A percentile compares a stretch with the other conserved stretches of the same genome.
These are phyloP conservation scores for Drosophila mimica DNA, from an alignment of 2,888 invertebrate species.

Conservation along the genomic window DNA sequence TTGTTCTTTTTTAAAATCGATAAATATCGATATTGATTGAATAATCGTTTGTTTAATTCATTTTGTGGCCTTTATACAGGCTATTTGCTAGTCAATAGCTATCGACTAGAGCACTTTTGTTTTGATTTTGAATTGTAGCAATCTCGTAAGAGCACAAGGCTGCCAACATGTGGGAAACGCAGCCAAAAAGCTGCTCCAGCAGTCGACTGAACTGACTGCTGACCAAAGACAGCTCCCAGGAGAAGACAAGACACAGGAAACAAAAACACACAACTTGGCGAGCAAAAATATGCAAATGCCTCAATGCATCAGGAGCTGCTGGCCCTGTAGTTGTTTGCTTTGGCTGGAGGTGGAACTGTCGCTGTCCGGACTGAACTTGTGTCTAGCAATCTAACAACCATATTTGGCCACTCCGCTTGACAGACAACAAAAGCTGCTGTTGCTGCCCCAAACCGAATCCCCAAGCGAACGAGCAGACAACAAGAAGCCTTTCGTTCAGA, in stretches of 20 bases:
- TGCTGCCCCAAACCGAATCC: slow-evolving; percentile 28
- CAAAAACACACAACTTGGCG: slow-evolving; percentile 55
- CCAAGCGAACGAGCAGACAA: slow-evolving; percentile 44
- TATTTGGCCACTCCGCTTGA: slow-evolving; percentile 78
- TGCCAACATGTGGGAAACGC: slow-evolving; percentile 26
- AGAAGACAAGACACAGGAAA: slow-evolving; percentile 63
- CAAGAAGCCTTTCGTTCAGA: slow-evolving; percentile 27
- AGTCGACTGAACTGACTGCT: slow-evolving; percentile 60
- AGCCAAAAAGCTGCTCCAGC: slow-evolving; percentile 9
- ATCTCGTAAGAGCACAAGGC: slow-evolving; percentile 54
- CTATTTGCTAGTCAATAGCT: not conserved
- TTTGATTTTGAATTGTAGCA: slow-evolving; percentile 56
- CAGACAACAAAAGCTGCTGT: slow-evolving; percentile 70
- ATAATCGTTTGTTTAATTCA: not conserved
- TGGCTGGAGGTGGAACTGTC: slow-evolving; percentile 5
- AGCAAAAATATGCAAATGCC: slow-evolving; percentile 63
- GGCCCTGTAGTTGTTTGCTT: slow-evolving; percentile 3
- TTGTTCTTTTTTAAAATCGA: not conserved
- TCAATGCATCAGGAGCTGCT: slow-evolving; percentile 17
- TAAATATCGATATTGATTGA: not conserved
- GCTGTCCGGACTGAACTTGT: slow-evolving; percentile 27
- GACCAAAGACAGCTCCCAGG: slow-evolving; percentile 73
- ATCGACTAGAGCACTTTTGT: not conserved
- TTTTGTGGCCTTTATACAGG: not conserved
- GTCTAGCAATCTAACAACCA: slow-evolving; percentile 74